phyloP scores from a whole-genome alignment of 1,140 invertebrate genomes.

The Lamellibrachia luymesi region DNA sequence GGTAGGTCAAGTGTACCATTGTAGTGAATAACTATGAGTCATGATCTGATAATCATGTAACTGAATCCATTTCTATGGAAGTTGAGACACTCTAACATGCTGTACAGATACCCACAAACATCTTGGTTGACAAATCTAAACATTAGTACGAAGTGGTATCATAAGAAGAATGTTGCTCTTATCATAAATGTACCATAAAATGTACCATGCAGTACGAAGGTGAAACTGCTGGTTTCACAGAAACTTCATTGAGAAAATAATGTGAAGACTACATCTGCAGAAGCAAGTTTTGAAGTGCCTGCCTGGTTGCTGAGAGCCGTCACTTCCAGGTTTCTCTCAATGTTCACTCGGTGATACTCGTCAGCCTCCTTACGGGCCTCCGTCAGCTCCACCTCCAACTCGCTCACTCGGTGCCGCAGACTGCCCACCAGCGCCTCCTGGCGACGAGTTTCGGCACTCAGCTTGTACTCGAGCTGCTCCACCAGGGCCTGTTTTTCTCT shows the following conservation, averaged over 20 bases:
- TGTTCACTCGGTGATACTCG: slow-evolving; percentile 51
- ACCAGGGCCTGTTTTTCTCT: slow-evolving; percentile 49
- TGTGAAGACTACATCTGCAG: neutral
- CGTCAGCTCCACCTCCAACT: slow-evolving; percentile 48
- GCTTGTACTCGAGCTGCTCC: slow-evolving; percentile 52
- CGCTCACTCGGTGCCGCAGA: slow-evolving; percentile 41
- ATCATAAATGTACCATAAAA: neutral
- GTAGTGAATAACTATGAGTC: too few species aligned
- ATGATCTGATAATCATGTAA: too few species aligned
- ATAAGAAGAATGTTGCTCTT: neutral
- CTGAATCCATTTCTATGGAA: neutral
- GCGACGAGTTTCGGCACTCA: slow-evolving; percentile 39
- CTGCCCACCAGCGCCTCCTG: slow-evolving; percentile 42
- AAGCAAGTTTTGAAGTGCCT: neutral
- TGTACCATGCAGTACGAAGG: neutral
- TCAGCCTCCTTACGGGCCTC: slow-evolving; percentile 54
- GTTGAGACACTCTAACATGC: neutral
- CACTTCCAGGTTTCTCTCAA: slow-evolving; percentile 52
- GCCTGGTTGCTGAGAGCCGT: slow-evolving; percentile 50
- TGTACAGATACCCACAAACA: slow-evolving; percentile 5
- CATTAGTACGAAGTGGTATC: neutral
- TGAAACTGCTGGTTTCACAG: too few species aligned
- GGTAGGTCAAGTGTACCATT: neutral
- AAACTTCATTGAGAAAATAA: neutral
- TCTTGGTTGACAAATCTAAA: neutral